Evolutionary conservation across 1,140 invertebrate species (phyloP).

Genomic region (Calycopis cecrops): DNA sequence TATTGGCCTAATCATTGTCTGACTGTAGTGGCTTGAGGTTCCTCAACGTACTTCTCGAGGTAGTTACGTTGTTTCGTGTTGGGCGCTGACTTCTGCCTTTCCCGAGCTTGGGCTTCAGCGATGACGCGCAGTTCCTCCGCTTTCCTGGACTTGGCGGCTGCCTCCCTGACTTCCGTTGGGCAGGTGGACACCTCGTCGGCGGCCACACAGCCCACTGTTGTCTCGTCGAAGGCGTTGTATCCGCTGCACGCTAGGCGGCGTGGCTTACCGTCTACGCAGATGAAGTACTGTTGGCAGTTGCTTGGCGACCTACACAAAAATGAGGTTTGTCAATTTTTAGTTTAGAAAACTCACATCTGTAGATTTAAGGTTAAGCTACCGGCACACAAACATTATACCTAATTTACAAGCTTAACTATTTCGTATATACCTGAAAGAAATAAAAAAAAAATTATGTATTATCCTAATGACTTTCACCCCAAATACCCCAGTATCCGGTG

Average conservation of each 20-base stretch:
- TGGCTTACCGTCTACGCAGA: constrained; percentile 86
- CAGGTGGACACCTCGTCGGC: constrained; percentile 55
- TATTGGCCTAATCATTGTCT: neutral
- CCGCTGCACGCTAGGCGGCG: constrained; percentile 82
- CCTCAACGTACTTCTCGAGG: neutral
- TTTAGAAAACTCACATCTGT: no score
- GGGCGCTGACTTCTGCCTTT: constrained; percentile 18
- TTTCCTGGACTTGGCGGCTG: constrained; percentile 41
- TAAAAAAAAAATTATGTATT: no score
- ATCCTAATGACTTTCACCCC: no score
- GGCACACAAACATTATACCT: no score
- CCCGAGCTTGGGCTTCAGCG: constrained; percentile 24
- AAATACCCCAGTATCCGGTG: no score
- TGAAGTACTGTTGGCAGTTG: constrained; percentile 88
- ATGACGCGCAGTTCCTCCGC: constrained; percentile 39
- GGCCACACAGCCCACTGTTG: constrained; percentile 80
- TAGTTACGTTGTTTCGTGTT: constrained; percentile 7
- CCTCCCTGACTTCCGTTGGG: constrained; percentile 40
- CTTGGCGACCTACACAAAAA: constrained; percentile 64
- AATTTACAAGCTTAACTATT: no score
- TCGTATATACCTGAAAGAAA: no score
- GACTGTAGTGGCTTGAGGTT: constrained; percentile 4
- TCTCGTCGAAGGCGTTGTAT: constrained; percentile 87
- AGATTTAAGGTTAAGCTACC: no score
- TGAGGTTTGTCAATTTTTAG: no score